These are phyloP conservation scores for Idaea biselata DNA, from an alignment of 2,888 invertebrate species.

Conservation along the genomic window DNA sequence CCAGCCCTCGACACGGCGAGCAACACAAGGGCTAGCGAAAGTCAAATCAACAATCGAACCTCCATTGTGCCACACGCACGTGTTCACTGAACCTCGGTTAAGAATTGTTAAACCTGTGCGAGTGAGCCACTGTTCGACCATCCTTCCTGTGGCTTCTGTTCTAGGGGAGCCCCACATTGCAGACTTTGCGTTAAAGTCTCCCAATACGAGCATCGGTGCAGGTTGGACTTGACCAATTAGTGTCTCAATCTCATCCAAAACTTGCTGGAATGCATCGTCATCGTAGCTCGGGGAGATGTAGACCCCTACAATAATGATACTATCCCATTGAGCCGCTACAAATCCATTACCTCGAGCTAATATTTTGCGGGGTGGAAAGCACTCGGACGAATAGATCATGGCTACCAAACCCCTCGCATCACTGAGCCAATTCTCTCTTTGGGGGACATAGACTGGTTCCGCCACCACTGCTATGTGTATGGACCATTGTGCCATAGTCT, in stretches of 20 bases:
- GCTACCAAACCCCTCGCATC: neutral
- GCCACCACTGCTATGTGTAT: slow-evolving; percentile 12
- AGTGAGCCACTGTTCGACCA: slow-evolving; percentile 21
- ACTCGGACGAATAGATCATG: neutral
- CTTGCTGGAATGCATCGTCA: slow-evolving; percentile 9
- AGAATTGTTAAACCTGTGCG: slow-evolving; percentile 11
- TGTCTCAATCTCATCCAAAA: slow-evolving; percentile 3
- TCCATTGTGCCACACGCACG: slow-evolving; percentile 13
- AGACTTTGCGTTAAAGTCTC: no score
- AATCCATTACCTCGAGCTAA: slow-evolving; percentile 10
- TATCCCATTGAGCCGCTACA: slow-evolving; percentile 15
- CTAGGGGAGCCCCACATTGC: slow-evolving; percentile 21
- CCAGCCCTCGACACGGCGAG: slow-evolving; percentile 5
- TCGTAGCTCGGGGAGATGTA: slow-evolving; percentile 19
- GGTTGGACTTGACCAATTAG: slow-evolving; percentile 15
- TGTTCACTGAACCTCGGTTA: slow-evolving; percentile 21
- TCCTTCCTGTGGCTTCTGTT: neutral
- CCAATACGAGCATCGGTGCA: slow-evolving; percentile 5
- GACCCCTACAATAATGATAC: slow-evolving; percentile 4
- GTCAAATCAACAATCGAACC: slow-evolving; percentile 10
- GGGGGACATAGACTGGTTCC: neutral
- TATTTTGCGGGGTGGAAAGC: slow-evolving; percentile 1
- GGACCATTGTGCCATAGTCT: slow-evolving; percentile 15
- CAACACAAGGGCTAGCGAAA: slow-evolving; percentile 8
- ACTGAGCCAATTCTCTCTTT: neutral